Evolutionary conservation across 2,113 vertebrate species (phyloP).

Genomic region (Ceuthmochares aereus): DNA sequence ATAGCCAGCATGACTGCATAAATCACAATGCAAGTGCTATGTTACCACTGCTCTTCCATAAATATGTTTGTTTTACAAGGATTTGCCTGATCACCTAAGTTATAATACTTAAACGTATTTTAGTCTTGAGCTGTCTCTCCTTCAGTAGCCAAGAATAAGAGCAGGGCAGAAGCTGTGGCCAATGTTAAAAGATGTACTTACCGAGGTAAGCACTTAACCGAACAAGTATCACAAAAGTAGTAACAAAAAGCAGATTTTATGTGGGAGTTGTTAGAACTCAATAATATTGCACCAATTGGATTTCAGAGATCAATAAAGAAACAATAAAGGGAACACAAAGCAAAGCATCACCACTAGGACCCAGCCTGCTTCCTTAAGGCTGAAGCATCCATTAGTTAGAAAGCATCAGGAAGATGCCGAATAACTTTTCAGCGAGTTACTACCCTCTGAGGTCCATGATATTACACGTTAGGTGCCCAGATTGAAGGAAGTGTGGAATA

Average conservation of each 20-base stretch:
- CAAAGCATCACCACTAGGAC: background rate
- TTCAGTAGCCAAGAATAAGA: background rate
- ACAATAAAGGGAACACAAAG: conserved; percentile 7
- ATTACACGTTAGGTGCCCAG: background rate
- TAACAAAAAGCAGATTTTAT: background rate
- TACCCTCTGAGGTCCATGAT: background rate
- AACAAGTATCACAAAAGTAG: background rate
- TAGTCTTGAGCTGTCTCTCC: background rate
- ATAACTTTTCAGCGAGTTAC: background rate
- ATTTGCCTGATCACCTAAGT: background rate
- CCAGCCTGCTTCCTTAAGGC: background rate
- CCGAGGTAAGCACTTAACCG: background rate
- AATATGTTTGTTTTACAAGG: background rate
- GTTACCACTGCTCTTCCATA: background rate
- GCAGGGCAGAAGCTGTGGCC: background rate
- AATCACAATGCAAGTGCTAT: background rate
- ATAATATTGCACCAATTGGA: background rate
- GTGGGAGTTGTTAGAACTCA: background rate
- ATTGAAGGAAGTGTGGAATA: background rate
- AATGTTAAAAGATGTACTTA: background rate
- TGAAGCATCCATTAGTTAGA: background rate
- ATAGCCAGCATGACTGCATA: background rate
- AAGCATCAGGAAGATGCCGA: background rate
- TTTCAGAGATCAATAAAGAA: background rate
- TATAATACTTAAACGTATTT: background rate